Percentiles rank a stretch among this genome's conserved stretches.
Evolutionary conservation across 2,797 vertebrate genomes (phyloP).

Genomic region (Microchirus variegatus): DNA sequence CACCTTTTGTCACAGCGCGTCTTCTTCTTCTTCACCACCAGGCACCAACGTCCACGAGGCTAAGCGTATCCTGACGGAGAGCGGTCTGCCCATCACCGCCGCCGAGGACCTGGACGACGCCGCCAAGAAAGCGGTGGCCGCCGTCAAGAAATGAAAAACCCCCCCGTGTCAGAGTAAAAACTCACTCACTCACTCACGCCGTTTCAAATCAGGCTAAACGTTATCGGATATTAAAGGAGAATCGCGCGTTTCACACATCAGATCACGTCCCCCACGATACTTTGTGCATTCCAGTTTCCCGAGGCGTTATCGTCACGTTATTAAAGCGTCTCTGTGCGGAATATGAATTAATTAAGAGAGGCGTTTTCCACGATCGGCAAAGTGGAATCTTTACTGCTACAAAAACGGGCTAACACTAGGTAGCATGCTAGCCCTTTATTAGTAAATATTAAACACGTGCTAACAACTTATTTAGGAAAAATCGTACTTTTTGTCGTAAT

Average conservation of each 20-base stretch:
- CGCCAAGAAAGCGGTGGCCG: conserved; percentile 92
- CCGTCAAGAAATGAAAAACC: conserved; percentile 83
- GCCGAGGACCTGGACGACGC: conserved; percentile 95
- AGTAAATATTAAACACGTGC: too few relatives aligned
- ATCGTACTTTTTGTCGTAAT: too few relatives aligned
- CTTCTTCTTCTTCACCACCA: conserved; percentile 49
- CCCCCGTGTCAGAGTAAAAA: too few relatives aligned
- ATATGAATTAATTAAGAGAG: background rate
- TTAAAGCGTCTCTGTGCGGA: too few relatives aligned
- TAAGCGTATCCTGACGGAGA: conserved; percentile 89
- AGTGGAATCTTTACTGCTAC: too few relatives aligned
- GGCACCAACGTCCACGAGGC: conserved; percentile 96
- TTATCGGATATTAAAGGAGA: too few relatives aligned
- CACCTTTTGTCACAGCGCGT: conserved; percentile 12
- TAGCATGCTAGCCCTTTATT: too few relatives aligned
- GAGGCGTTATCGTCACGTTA: background rate
- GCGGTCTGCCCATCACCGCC: conserved; percentile 91
- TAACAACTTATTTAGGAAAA: too few relatives aligned
- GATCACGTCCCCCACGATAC: conserved; percentile 2
- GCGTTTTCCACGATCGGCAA: too few relatives aligned
- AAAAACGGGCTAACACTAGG: too few relatives aligned
- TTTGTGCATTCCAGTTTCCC: conserved; percentile 57
- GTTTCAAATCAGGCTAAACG: background rate
- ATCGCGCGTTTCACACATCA: too few relatives aligned
- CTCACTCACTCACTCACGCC: background rate